phyloP scores from a whole-genome alignment of 1,140 invertebrate species.

The Cydia strobilella region DNA sequence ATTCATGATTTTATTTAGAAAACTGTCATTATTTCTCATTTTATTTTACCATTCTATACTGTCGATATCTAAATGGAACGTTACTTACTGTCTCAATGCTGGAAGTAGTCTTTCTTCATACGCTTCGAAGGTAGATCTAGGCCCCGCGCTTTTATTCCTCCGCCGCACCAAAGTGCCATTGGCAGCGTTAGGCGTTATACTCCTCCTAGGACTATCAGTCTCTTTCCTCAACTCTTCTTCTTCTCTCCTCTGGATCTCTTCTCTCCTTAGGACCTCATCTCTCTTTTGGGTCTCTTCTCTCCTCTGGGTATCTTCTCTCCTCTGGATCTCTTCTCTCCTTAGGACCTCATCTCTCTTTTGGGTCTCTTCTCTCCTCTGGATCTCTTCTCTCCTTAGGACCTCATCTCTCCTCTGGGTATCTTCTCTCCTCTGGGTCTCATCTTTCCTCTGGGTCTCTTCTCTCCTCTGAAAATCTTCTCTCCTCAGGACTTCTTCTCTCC shows the following conservation, averaged over 20 bases:
- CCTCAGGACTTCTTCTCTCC: slow-evolving; percentile 27
- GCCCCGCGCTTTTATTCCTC: slow-evolving; percentile 87
- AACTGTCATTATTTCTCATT: no score
- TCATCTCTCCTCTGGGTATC: slow-evolving; percentile 45
- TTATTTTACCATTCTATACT: background rate
- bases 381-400: slow-evolving; percentile 24
- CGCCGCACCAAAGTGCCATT: slow-evolving; percentile 81
- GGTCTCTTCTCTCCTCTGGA: slow-evolving; percentile 55
- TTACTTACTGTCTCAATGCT: slow-evolving; percentile 88
- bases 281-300: background rate
- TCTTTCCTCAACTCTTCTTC: slow-evolving; percentile 69
- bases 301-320: slow-evolving; percentile 52
- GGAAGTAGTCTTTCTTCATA: slow-evolving; percentile 93
- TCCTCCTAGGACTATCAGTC: slow-evolving; percentile 72
- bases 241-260: slow-evolving; percentile 50
- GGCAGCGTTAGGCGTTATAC: slow-evolving; percentile 68
- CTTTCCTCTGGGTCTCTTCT: slow-evolving; percentile 34
- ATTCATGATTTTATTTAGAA: no score
- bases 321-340: slow-evolving; percentile 1
- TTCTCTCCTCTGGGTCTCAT: slow-evolving; percentile 44
- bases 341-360: background rate
- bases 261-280: slow-evolving; percentile 46
- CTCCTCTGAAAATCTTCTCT: slow-evolving; percentile 1
- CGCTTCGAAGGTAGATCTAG: slow-evolving; percentile 89
- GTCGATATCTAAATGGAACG: no score